Percentiles rank a stretch among this genome's conserved stretches.
Conservation (phyloP, 2,888 invertebrate species). For the Torymus tubicola region DNA sequence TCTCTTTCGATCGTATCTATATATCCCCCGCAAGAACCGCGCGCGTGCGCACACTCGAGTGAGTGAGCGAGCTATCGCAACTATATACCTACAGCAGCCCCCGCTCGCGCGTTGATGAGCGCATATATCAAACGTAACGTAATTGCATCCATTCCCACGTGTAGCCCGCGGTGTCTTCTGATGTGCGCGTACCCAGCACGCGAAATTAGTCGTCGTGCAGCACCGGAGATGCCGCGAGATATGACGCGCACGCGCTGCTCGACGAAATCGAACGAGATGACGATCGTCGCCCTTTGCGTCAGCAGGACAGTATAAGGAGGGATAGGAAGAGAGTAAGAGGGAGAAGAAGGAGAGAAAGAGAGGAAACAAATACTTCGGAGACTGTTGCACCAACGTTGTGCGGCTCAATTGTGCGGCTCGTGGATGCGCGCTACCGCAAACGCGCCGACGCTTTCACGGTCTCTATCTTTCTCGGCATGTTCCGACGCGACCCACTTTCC, state of each 20-base stretch:
- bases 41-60: no score
- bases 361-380: slow-evolving; percentile 26
- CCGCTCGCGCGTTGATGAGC: slow-evolving; percentile 48
- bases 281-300: not conserved
- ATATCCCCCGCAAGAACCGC: no score
- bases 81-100: not conserved
- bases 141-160: slow-evolving; percentile 68
- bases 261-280: not conserved
- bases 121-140: slow-evolving; percentile 55
- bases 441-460: slow-evolving; percentile 30
- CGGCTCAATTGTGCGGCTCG: slow-evolving; percentile 19
- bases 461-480: not conserved
- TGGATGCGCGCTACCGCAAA: slow-evolving; percentile 9
- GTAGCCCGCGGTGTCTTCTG: slow-evolving; percentile 46
- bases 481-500: slow-evolving; percentile 46
- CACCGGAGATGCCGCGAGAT: no score
- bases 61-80: not conserved
- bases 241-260: no score
- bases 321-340: not conserved
- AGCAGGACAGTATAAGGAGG: not conserved
- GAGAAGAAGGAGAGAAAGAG: not conserved
- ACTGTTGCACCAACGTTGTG: slow-evolving; percentile 8
- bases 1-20: slow-evolving; percentile 42
- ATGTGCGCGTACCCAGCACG: slow-evolving; percentile 46
- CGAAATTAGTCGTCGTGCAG: slow-evolving; percentile 21